Evolutionary conservation across 2,888 invertebrate species (phyloP), one percentile per base, ranked within the genome.

Genomic region (Drosophila kambysellisi): DNA sequence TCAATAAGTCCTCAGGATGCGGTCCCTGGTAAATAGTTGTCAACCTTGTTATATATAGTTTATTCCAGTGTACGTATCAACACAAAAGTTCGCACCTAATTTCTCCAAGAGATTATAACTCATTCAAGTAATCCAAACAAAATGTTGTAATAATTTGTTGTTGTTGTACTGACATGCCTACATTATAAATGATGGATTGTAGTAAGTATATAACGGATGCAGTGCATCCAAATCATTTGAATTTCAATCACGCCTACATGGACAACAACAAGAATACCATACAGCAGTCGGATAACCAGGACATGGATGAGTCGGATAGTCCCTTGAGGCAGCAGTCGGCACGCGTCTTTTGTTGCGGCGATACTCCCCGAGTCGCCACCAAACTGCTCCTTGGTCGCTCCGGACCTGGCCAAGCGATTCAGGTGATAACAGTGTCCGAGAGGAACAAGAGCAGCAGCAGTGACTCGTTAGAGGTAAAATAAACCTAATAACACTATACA

Each of bases 321-420:
- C 87, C 92, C 85, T 92, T 91, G 89, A 92, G 86, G 72, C 85
- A 87, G 79, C 84, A 89, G 81, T 15, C 77, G 25, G 71, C 91
- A 20, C 92, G 93, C 51, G 92, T 93, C 39, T 93, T 93, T 70
- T 93, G 93, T 81, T 93, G 93, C 63, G 92, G 91, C 37, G 90
- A 89, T 32, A 80, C 67, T 11, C 79, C 79, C 25, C 89, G 89
- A 46, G 68, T 59, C 37, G 53, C 67, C 6, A 83, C 85, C 3
- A 90, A 90, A 41, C 20, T 90, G 46, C 56, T 79, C 6, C 20
- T 83, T 30, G 69, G 60, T 46, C 90, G 90, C 20, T 50, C 77
- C n/a, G 92, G 92, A 29, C 96, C 96, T 0, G 96, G 96, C 2
- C 96, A 96, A 92, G 96, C 96, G 0, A 96, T 96, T 17, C 96